Evolutionary conservation across 2,113 vertebrate genomes (phyloP).

Genomic region (Bolborhynchus lineola): DNA sequence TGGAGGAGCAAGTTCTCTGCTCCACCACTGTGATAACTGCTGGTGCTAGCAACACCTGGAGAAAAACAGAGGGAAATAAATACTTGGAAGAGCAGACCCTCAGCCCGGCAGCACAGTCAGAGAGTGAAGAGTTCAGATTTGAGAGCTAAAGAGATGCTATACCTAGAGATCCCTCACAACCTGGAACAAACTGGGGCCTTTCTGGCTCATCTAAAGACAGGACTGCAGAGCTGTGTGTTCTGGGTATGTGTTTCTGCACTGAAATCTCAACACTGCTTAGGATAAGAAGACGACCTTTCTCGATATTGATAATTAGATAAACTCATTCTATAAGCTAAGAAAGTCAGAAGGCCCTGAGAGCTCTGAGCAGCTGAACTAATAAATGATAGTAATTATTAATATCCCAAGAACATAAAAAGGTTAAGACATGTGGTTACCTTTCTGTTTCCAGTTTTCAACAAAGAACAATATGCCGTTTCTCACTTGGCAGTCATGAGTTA

Average conservation of each 20-base stretch:
- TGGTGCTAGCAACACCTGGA: background rate
- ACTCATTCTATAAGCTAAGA: background rate
- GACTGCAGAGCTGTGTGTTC: background rate
- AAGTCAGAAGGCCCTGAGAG: background rate
- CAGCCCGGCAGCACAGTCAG: background rate
- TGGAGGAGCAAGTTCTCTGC: background rate
- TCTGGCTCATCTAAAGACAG: background rate
- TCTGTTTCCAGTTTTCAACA: background rate
- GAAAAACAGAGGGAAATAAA: background rate
- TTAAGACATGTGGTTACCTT: background rate
- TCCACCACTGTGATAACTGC: background rate
- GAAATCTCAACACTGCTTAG: background rate
- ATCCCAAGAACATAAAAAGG: background rate
- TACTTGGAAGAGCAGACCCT: background rate
- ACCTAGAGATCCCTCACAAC: background rate
- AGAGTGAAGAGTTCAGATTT: background rate
- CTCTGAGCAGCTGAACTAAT: background rate
- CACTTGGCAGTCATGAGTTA: background rate
- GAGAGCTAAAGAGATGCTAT: background rate
- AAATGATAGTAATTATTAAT: background rate
- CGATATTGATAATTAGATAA: background rate
- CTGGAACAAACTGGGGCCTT: background rate
- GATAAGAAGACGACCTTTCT: background rate
- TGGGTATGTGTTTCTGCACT: accelerated
- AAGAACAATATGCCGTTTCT: background rate